Conservation (phyloP, 2,888 invertebrate species). For the Philhelius pedissequus region DNA sequence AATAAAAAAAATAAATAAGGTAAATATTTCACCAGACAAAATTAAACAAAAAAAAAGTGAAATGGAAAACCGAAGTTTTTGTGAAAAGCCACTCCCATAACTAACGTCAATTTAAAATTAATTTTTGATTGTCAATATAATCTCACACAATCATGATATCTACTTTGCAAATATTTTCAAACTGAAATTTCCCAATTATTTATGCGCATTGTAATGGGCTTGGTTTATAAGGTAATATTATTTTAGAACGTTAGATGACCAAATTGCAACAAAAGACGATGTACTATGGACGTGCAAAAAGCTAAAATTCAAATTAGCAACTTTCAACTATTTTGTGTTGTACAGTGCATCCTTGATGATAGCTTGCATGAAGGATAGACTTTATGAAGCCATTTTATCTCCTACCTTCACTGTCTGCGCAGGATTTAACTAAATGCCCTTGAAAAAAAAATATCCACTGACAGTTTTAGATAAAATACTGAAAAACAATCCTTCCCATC, state of each 20-base stretch:
- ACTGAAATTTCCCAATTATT: constrained; percentile 42
- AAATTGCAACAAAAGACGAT: neutral
- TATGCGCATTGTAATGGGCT: constrained; percentile 58
- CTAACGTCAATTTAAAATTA: too few relatives aligned
- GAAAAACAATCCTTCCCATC: neutral
- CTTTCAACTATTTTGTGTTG: neutral
- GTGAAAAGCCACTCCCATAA: too few relatives aligned
- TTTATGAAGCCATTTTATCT: neutral
- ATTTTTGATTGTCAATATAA: too few relatives aligned
- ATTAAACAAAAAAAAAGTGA: too few relatives aligned
- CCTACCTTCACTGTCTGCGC: neutral
- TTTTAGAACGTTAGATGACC: neutral
- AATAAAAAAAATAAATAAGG: too few relatives aligned
- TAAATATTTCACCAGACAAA: too few relatives aligned
- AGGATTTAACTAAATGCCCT: neutral
- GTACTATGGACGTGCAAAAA: neutral
- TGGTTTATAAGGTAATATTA: neutral
- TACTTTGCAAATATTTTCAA: neutral
- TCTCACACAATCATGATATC: too few relatives aligned
- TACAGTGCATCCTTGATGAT: neutral
- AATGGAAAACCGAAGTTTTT: too few relatives aligned
- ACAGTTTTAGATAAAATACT: constrained; percentile 41
- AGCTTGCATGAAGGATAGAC: neutral
- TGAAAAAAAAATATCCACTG: constrained; percentile 1
- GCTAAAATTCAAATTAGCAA: neutral